Conservation (phyloP, 2,113 vertebrate genomes). For the Dromiciops gliroides region DNA sequence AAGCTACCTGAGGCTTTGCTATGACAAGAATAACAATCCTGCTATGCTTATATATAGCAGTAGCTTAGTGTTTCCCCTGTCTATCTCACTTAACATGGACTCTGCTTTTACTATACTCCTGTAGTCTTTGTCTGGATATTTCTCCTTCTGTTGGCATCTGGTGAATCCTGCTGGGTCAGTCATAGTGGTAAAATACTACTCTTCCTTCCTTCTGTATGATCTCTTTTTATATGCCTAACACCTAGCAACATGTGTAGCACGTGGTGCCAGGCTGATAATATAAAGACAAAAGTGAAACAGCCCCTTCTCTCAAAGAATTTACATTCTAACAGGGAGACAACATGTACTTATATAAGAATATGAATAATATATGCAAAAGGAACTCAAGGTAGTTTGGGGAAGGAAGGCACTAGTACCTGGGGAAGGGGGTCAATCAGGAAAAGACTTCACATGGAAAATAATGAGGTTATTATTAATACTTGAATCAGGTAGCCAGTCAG, state of each 20-base stretch:
- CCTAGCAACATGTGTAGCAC: background rate
- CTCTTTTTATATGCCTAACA: background rate
- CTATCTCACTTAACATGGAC: background rate
- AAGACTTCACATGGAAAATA: background rate
- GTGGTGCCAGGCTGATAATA: background rate
- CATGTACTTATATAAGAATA: background rate
- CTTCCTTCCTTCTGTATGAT: background rate
- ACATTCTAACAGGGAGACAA: background rate
- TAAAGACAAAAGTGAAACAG: background rate
- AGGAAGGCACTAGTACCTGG: background rate
- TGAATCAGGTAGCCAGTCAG: background rate
- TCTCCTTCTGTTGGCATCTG: background rate
- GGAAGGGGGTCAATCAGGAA: background rate
- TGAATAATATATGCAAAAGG: background rate
- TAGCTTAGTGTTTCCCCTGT: background rate
- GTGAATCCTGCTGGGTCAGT: background rate
- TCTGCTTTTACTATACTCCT: background rate
- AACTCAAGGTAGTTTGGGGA: background rate
- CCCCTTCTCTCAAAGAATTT: background rate
- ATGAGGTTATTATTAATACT: background rate
- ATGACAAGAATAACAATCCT: background rate
- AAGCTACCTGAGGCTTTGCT: background rate
- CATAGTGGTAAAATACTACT: background rate
- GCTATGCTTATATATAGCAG: background rate
- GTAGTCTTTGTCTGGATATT: background rate